Base-by-base conservation (phyloP, 2,888 invertebrate genomes). In the Macaria liturata region DNA sequence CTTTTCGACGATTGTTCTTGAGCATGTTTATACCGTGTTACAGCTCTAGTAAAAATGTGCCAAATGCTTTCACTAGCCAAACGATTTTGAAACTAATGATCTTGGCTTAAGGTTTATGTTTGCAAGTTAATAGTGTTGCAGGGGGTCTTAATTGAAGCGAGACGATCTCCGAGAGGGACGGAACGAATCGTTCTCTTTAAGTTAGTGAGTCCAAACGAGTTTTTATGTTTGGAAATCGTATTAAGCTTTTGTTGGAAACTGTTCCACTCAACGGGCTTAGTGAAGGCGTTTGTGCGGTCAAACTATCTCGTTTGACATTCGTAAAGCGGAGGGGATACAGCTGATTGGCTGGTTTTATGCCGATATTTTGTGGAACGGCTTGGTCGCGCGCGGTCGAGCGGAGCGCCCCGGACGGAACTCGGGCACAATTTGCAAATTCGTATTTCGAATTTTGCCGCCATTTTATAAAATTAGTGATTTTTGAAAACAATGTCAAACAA, bases 211-310 rank as follows among this genome's bases (percentile, higher is more conserved):
- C 86, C 86, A 87, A 90, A 91, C 90, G 89, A 88, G 91, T 91
- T 91, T 91, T 91, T 91, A 88, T 90, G 91, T 91, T 91, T 85
- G 88, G 88, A 90, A 91, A 91, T 91, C 89, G 91, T 88, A 91
- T 91, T 91, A 91, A 89, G 91, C 91, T 91, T 91, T 91, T 91
- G 91, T 91, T 89, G 87, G 90, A 81, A 90, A 90, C 86, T 89
- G 91, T 90, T 87, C 84, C 88, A 90, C 85, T 91, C 91, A 91
- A 84, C 90, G 88, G 83, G 90, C 84, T 85, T 88, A 89, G 91
- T 89, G 85, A 86, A 87, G 88, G 83, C 85, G 88, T 84, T 87
- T 84, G 89, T 87, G 88, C 81, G 88, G 90, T 88, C 87, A 87
- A 87, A 90, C 89, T 91, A 90, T 86, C 81, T 81, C 76, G 86